Evolutionary conservation across 1,140 invertebrate species (phyloP), one percentile per base, ranked within the genome.

Genomic region (Drosophila kepulauana): DNA sequence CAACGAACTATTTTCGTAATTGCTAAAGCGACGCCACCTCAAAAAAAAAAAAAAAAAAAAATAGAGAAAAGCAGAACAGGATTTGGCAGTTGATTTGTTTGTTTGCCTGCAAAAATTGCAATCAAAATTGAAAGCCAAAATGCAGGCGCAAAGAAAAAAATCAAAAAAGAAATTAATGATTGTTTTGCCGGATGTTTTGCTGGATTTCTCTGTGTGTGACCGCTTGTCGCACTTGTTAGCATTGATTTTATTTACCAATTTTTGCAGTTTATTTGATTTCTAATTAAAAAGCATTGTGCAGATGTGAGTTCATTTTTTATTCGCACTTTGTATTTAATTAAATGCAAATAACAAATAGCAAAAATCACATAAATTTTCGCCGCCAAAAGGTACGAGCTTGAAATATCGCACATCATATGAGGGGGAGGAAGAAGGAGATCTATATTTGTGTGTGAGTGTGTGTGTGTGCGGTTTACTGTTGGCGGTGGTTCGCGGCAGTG

Each of bases 341-440:
- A 88, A 88, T 84, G 85, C 85, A 89, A 88, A 88, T 75, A 87
- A 87, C 84, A 87, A 87, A 87, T 88, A 65, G 66, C 66, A 48
- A 64, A 88, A 82, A 57, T 66, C 76, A 62, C 82, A 86, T 86
- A 74, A 86, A 82, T 88, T 79, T 79, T 66, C 16, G 45, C 6
- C 15, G 33, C 20, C 20, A 25, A 25, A 74, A 74, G 71, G 71
- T 62, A 65, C 71, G 63, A 78, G 76, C 20, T 5, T 38, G 35
- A 38, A 38, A 38, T 38, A 38, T 30, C 3, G 11, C 2, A 52
- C 35, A 62, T 35, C 49, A 38, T 15, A 38, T 35, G 16, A 52
- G 56, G 1, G 15, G 7, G n/a, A 8, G 35, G 20, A 6, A 15
- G 15, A 8, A 49, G 25, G 7, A 8, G 8, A 11, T 8, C 51